Evolutionary conservation across 2,797 vertebrate species (phyloP).

Genomic region (Chiloscyllium punctatum): DNA sequence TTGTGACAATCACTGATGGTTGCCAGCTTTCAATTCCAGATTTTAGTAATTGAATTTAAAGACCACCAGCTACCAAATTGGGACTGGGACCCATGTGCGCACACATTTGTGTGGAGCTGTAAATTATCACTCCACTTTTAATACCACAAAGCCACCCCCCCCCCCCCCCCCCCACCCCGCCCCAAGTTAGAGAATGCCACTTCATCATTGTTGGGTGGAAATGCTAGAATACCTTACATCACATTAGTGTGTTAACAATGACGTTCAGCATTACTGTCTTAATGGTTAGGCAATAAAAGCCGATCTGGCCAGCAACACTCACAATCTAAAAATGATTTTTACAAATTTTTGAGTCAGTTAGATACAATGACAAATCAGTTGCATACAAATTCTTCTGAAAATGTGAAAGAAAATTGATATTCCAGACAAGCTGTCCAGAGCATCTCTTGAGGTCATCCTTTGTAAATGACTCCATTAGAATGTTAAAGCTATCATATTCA

Average conservation of each 20-base stretch:
- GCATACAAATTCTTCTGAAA: neutral
- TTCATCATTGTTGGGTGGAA: neutral
- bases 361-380: neutral
- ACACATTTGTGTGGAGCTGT: too few species aligned
- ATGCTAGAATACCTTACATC: neutral
- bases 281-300: neutral
- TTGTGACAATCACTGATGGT: too few species aligned
- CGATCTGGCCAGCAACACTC: neutral
- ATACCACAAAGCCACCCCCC: too few species aligned
- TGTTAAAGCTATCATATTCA: neutral
- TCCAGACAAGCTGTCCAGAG: neutral
- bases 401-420: slow-evolving; percentile 13
- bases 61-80: too few species aligned
- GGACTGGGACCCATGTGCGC: too few species aligned
- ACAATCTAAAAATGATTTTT: neutral
- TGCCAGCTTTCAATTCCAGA: too few species aligned
- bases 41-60: too few species aligned
- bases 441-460: slow-evolving; percentile 2
- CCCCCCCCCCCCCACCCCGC: too few species aligned
- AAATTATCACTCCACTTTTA: too few species aligned
- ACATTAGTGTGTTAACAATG: neutral
- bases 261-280: neutral
- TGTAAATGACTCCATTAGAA: slow-evolving; percentile 20
- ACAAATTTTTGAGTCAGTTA: neutral
- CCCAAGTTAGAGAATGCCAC: neutral